These are phyloP conservation scores for Neodontobutis hainanensis DNA, from an alignment of 2,113 vertebrate species.

Conservation along the genomic window DNA sequence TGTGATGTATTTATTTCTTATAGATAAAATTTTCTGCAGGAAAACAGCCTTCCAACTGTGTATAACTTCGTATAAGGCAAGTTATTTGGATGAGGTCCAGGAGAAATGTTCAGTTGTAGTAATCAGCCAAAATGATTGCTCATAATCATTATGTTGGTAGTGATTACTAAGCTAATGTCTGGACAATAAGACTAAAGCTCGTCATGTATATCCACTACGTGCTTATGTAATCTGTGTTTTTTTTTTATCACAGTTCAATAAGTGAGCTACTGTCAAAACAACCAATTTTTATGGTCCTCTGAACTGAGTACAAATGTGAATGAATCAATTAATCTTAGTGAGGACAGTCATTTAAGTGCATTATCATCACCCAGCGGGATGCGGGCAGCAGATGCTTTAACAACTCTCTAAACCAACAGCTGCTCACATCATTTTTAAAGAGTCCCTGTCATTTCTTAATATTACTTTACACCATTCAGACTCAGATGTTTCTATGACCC, in stretches of 20 bases:
- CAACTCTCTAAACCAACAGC: conserved; percentile 9
- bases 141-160: conserved; percentile 15
- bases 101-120: conserved; percentile 10
- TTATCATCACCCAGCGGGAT: conserved; percentile 49
- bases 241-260: conserved; percentile 22
- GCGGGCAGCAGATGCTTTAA: conserved; percentile 29
- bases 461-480: conserved; percentile 14
- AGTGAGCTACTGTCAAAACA: conserved; percentile 61
- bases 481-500: too few species aligned
- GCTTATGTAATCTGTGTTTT: conserved; percentile 24
- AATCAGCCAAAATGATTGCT: conserved; percentile 3
- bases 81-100: conserved; percentile 23
- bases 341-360: conserved; percentile 55
- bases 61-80: conserved; percentile 20
- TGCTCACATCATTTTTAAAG: conserved; percentile 17
- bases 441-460: conserved; percentile 13
- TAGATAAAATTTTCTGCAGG: conserved; percentile 39
- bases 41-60: conserved; percentile 6
- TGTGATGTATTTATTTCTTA: conserved; percentile 67
- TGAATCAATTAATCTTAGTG: conserved; percentile 71
- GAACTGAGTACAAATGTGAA: conserved; percentile 71
- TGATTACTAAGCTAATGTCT: conserved; percentile 27
- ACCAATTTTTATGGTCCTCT: conserved; percentile 67
- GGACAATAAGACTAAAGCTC: conserved; percentile 4
- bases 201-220: conserved; percentile 17